Conservation (phyloP, 2,888 invertebrate genomes). For the Pogonocherus hispidulus region DNA sequence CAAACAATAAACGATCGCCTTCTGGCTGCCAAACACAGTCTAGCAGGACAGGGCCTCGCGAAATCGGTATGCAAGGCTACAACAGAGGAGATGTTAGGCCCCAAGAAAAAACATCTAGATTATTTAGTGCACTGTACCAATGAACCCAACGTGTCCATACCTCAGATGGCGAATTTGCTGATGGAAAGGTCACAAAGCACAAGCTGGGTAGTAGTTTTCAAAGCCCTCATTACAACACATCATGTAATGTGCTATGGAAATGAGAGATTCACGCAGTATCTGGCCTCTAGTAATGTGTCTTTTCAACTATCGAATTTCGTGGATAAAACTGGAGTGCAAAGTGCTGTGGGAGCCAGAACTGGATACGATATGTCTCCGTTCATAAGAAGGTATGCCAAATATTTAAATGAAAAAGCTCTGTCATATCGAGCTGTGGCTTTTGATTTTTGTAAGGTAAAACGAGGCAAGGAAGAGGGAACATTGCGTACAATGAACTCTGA, state of each 20-base stretch:
- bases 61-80: slow-evolving; percentile 99
- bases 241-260: slow-evolving; percentile 99
- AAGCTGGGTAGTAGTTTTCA: slow-evolving; percentile 99
- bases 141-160: slow-evolving; percentile 99
- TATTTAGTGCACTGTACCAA: slow-evolving; percentile 99
- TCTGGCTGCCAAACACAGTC: slow-evolving; percentile 97
- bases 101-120: slow-evolving; percentile 99
- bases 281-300: slow-evolving; percentile 99
- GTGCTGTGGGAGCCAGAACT: slow-evolving; percentile 79
- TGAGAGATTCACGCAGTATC: slow-evolving; percentile 99
- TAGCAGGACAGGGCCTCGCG: slow-evolving; percentile 99
- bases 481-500: slow-evolving; percentile 98
- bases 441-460: slow-evolving; percentile 99
- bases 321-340: slow-evolving; percentile 98
- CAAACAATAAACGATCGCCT: slow-evolving; percentile 99
- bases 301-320: slow-evolving; percentile 98
- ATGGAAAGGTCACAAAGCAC: slow-evolving; percentile 98
- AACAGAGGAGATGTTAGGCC: slow-evolving; percentile 99
- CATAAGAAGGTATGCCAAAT: slow-evolving; percentile 98
- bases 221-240: slow-evolving; percentile 98
- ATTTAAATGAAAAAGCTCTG: slow-evolving; percentile 98
- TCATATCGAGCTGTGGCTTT: slow-evolving; percentile 99
- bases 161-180: slow-evolving; percentile 97
- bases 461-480: slow-evolving; percentile 99
- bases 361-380: slow-evolving; percentile 99